Conservation (phyloP, 1,140 invertebrate species). For the Bombus waltoni region DNA sequence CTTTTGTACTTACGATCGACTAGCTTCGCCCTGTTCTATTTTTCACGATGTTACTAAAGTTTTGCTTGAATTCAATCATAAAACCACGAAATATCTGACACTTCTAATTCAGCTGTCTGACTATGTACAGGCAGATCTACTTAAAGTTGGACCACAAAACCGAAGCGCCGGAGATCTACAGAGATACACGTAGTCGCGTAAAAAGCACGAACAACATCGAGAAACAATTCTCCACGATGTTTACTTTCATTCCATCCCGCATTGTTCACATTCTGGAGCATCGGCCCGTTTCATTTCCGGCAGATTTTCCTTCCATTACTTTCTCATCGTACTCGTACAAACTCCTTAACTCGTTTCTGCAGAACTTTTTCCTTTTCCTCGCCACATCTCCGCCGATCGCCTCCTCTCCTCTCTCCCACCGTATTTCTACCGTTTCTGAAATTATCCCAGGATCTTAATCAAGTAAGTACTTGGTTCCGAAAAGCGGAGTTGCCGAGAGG, state of each 20-base stretch:
- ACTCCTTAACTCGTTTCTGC: conserved; percentile 30
- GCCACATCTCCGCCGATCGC: background rate
- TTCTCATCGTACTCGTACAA: conserved; percentile 27
- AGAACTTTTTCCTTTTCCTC: conserved; percentile 22
- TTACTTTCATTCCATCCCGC: background rate
- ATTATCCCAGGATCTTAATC: conserved; percentile 67
- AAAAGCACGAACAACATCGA: background rate
- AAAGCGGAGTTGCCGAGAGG: conserved; percentile 41
- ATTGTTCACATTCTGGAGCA: background rate
- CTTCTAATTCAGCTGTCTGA: background rate
- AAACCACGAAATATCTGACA: background rate
- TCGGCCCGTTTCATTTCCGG: background rate
- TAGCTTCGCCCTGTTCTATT: background rate
- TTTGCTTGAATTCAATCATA: background rate
- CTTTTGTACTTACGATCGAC: no score
- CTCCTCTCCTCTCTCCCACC: background rate
- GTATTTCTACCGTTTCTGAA: conserved; percentile 33
- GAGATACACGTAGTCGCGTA: background rate
- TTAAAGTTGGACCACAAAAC: background rate
- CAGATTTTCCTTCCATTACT: conserved; percentile 29
- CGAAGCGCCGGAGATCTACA: no score
- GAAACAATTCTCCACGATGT: background rate
- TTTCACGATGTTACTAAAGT: background rate
- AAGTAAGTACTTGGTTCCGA: conserved; percentile 54
- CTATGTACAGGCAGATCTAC: background rate